Percentiles rank a stretch among this genome's conserved stretches.
Conservation (phyloP, 2,888 invertebrate genomes). For the Sesia bembeciformis region DNA sequence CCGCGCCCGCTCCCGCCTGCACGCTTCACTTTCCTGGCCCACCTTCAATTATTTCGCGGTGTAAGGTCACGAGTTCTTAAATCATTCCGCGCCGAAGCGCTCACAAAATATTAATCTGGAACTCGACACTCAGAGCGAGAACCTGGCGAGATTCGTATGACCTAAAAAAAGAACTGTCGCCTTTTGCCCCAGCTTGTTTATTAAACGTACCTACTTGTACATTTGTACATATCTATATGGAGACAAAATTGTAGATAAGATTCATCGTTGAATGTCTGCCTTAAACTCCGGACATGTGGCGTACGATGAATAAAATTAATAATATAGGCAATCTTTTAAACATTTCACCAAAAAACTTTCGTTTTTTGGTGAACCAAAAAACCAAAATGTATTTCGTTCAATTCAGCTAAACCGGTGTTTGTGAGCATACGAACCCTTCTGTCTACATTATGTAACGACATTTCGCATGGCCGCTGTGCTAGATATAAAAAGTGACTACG, state of each 20-base stretch:
- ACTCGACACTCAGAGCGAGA: conserved; percentile 34
- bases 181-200: not conserved
- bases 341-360: too few relatives aligned
- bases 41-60: not conserved
- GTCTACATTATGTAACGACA: conserved; percentile 5
- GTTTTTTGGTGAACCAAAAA: too few relatives aligned
- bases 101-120: conserved; percentile 48
- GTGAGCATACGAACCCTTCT: conserved; percentile 13
- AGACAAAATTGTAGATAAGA: too few relatives aligned
- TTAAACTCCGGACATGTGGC: too few relatives aligned
- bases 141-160: conserved; percentile 33
- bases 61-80: not conserved
- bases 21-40: not conserved
- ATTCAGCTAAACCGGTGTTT: conserved; percentile 14
- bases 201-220: too few relatives aligned
- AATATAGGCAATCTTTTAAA: conserved; percentile 1
- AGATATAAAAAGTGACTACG: conserved; percentile 1
- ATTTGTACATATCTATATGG: too few relatives aligned
- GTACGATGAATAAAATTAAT: too few relatives aligned
- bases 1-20: not conserved
- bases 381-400: not conserved
- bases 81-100: conserved; percentile 8
- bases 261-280: too few relatives aligned
- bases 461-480: not conserved
- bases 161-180: conserved; percentile 32